Conservation (phyloP, 2,797 vertebrate species). For the Eulemur mongoz region DNA sequence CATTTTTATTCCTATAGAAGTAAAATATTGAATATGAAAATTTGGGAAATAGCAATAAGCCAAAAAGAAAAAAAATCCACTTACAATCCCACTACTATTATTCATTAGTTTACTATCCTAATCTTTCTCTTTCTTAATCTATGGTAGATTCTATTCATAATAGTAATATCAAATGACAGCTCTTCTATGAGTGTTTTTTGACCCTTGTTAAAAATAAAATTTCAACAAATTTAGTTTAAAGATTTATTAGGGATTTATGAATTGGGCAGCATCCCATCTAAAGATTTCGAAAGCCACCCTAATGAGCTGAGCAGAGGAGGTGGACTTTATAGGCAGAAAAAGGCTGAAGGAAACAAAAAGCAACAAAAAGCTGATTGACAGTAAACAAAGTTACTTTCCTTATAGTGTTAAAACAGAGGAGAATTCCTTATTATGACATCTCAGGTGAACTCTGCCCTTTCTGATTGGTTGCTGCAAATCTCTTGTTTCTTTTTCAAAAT, state of each 20-base stretch:
- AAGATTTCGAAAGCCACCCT: neutral
- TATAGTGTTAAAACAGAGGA: neutral
- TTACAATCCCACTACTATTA: neutral
- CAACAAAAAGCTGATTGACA: neutral
- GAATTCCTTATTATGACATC: neutral
- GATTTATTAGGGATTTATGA: neutral
- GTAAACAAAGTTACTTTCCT: neutral
- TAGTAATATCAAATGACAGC: neutral
- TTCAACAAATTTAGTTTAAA: neutral
- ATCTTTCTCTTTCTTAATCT: neutral
- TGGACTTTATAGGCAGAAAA: neutral
- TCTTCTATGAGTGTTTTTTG: neutral
- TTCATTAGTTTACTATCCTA: neutral
- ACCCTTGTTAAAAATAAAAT: neutral
- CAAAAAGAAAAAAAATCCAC: neutral
- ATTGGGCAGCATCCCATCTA: neutral
- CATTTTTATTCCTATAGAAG: neutral
- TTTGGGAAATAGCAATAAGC: neutral
- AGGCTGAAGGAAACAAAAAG: neutral
- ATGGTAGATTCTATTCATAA: neutral
- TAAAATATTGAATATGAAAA: neutral
- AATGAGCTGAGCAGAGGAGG: neutral
- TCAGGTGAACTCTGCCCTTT: neutral
- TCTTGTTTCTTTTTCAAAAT: neutral
- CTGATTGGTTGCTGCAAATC: neutral